Evolutionary conservation across 2,113 vertebrate genomes (phyloP).

Genomic region (Nyctibius bracteatus): DNA sequence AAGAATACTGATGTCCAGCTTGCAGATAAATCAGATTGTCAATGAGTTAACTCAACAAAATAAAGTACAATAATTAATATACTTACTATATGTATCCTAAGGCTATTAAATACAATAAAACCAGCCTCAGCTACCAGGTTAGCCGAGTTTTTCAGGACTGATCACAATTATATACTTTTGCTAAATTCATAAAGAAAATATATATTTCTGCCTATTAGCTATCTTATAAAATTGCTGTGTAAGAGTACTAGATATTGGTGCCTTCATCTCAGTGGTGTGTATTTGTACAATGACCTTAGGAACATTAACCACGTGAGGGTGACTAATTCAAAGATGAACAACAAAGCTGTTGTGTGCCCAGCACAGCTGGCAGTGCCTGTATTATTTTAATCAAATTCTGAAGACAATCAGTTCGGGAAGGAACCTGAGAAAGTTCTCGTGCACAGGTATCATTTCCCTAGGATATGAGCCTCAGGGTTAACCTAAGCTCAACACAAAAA

Average conservation of each 20-base stretch:
- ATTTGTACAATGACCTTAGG: background rate
- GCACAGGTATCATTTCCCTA: background rate
- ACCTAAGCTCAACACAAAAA: background rate
- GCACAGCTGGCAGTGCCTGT: background rate
- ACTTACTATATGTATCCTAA: background rate
- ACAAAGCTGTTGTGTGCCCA: background rate
- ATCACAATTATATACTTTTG: background rate
- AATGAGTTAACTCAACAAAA: background rate
- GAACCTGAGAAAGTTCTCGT: background rate
- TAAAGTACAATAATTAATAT: background rate
- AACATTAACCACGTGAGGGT: constrained; percentile 1
- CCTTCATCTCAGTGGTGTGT: background rate
- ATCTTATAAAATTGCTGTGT: background rate
- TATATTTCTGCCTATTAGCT: background rate
- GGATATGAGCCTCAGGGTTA: background rate
- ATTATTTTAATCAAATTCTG: background rate
- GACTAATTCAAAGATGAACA: constrained; percentile 33
- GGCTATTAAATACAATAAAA: background rate
- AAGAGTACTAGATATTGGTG: background rate
- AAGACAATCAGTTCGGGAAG: background rate
- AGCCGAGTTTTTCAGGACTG: background rate
- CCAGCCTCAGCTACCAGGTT: background rate
- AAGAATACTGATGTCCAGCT: background rate
- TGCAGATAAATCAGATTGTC: background rate
- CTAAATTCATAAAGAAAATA: background rate